Percentiles rank a stretch among this genome's conserved stretches.
These are phyloP conservation scores for Diceros bicornis DNA, from an alignment of 2,797 vertebrate species.

Conservation along the genomic window DNA sequence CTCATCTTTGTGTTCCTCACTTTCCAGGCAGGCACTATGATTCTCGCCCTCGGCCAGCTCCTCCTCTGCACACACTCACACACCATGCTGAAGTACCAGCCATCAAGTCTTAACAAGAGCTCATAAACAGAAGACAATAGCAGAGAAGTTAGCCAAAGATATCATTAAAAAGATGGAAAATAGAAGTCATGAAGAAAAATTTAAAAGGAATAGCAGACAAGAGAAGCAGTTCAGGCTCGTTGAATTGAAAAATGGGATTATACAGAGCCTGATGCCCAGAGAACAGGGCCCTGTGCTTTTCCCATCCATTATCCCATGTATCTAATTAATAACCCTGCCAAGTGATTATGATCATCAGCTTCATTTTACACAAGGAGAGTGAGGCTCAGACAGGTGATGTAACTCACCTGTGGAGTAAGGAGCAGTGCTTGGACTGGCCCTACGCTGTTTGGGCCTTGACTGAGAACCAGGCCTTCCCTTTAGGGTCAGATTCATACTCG, in stretches of 20 bases:
- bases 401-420: not conserved
- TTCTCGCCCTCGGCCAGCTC: not conserved
- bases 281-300: not conserved
- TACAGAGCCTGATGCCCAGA: not conserved
- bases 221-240: not conserved
- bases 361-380: not conserved
- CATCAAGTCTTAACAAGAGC: not conserved
- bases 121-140: slow-evolving; percentile 61
- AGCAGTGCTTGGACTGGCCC: slow-evolving; percentile 34
- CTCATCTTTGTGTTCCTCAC: not conserved
- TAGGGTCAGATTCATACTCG: not conserved
- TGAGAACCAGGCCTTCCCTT: slow-evolving; percentile 58
- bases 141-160: slow-evolving; percentile 42
- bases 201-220: not conserved
- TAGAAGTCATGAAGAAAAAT: slow-evolving; percentile 36
- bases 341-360: not conserved
- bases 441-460: slow-evolving; percentile 29
- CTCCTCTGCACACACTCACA: not conserved
- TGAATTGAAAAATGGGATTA: not conserved
- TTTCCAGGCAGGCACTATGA: not conserved
- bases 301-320: not conserved
- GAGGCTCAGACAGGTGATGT: not conserved
- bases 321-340: slow-evolving; percentile 22
- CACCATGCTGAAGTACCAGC: not conserved
- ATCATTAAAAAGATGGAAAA: slow-evolving; percentile 56